phyloP scores from a whole-genome alignment of 2,888 invertebrate species.

The Caenorhabditis becei region DNA sequence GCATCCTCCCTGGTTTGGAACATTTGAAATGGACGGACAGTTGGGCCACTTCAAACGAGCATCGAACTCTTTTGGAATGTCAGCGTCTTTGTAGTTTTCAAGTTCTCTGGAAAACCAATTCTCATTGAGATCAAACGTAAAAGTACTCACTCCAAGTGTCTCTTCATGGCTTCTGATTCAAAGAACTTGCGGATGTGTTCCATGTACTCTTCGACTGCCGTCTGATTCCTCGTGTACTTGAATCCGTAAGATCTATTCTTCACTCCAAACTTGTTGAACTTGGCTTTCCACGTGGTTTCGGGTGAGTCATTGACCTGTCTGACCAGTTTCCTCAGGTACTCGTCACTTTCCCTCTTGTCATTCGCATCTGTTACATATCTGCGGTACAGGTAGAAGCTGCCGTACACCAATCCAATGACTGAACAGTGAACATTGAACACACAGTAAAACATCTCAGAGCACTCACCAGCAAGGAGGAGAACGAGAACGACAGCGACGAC shows the following conservation, averaged over 20 bases:
- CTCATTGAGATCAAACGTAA: neutral
- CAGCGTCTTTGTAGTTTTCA: slow-evolving; percentile 68
- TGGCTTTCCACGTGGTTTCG: slow-evolving; percentile 79
- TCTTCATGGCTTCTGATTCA: slow-evolving; percentile 76
- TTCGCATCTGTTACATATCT: slow-evolving; percentile 59
- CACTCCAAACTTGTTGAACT: slow-evolving; percentile 79
- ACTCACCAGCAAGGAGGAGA: slow-evolving; percentile 54
- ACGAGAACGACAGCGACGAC: slow-evolving; percentile 32
- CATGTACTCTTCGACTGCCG: slow-evolving; percentile 79
- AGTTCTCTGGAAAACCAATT: slow-evolving; percentile 68
- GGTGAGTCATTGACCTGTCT: slow-evolving; percentile 76
- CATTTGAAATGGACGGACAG: slow-evolving; percentile 77
- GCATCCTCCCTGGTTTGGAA: slow-evolving; percentile 81
- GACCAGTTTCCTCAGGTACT: slow-evolving; percentile 76
- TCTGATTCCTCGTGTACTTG: slow-evolving; percentile 77
- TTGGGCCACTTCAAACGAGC: slow-evolving; percentile 79
- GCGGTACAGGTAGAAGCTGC: slow-evolving; percentile 60
- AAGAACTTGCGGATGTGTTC: slow-evolving; percentile 76
- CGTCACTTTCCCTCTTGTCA: slow-evolving; percentile 69
- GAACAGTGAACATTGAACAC: slow-evolving; percentile 25
- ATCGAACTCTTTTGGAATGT: slow-evolving; percentile 78
- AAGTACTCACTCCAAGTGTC: slow-evolving; percentile 72
- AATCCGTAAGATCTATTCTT: slow-evolving; percentile 73
- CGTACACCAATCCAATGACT: slow-evolving; percentile 63
- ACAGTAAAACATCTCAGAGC: too few relatives aligned